Base-by-base conservation (phyloP, 2,797 vertebrate genomes). In the Iguana delicatissima region DNA sequence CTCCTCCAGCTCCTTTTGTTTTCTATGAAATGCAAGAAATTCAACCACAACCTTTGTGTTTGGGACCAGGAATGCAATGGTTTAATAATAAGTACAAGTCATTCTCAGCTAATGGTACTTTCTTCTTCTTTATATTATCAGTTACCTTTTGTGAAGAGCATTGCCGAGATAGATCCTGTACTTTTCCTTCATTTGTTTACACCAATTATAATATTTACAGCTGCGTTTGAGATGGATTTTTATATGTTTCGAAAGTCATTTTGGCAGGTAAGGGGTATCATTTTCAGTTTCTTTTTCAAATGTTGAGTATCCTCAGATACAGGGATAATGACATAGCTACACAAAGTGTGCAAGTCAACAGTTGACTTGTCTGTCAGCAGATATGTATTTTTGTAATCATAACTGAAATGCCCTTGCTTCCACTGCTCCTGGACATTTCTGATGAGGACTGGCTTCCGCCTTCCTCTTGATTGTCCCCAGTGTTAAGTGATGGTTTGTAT, bases 191-290 rank as follows among this genome's bases (percentile, higher is more conserved):
- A 69, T 88, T 92, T 91, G 77, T 95, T 96, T 85, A 81, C 91
- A 76, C 93, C 92, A 92, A 67, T 95, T 89, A 93, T 94, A 91
- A 92, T 95, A 84, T 95, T 97, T 92, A 80, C 91, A 93, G 93
- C 92, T 91, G 91, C 94, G 90, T 91, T 97, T 92, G 91, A 96
- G 10, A 91, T 96, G 59, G 94, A 96, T 73, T 95, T 94, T 86
- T 89, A 76, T 87, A 69, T 94, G 77, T 90, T 97, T 82, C 94
- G 89, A 91, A 95, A 95, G 57, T 24, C 93, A 6, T 89, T 95
- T 87, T 96, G 94, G 94, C 94, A 96, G 93, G 93, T 95, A 93
- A 95, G 87, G 59, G 64, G 38, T 74, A 64, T 81, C 1, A 6
- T 88, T 92, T 62, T 32, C 84, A 86, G 24, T 50, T n/a, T 82